Base-by-base conservation (phyloP, 2,113 vertebrate species). In the Pomatostomus ruficeps region DNA sequence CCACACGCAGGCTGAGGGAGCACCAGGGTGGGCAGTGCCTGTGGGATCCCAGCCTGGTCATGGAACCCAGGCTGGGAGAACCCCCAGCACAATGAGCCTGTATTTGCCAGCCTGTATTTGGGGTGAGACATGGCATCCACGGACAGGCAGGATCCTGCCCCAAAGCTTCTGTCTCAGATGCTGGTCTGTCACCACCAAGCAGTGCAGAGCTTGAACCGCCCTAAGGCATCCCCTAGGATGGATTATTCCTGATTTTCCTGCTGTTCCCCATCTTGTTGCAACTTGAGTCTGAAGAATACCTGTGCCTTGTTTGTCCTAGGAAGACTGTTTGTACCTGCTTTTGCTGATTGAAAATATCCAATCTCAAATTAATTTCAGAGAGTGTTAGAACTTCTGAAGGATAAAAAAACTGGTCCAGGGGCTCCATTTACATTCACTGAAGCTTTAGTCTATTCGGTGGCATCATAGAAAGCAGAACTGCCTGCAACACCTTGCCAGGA, bases 401-500 rank as follows among this genome's bases (percentile, higher is more conserved):
- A 77, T 75, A 82, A 61, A 62, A 83, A 73, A 63, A 18, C 36
- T 67, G 61, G 57, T 45, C 43, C 28, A 85, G 54, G 67, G 89
- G 45, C 49, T 86, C 66, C 74, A 94, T 91, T 95, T 94, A 65
- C 54, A 83, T 71, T 88, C 73, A 83, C 28, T 26, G 19, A 72
- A 77, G 70, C 66, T 80, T 89, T 81, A 95, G 78, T 90, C 83
- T 95, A 10, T 85, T 91, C 4, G 11, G 95, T 87, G 67, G 68
- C 48, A 91, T 59, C 48, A 91, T 59, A 68, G 85, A 85, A 91
- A 95, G 71, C 58, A 57, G 88, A 85, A 65, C 74, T 73, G 82
- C 71, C 93, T 88, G 91, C 80, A 90, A 89, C 71, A 81, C 52
- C 88, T 97, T 77, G 51, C 57, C 89, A 95, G 85, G 67, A 91